Evolutionary conservation across 1,140 invertebrate species (phyloP).

Genomic region (Olivierus martensii): DNA sequence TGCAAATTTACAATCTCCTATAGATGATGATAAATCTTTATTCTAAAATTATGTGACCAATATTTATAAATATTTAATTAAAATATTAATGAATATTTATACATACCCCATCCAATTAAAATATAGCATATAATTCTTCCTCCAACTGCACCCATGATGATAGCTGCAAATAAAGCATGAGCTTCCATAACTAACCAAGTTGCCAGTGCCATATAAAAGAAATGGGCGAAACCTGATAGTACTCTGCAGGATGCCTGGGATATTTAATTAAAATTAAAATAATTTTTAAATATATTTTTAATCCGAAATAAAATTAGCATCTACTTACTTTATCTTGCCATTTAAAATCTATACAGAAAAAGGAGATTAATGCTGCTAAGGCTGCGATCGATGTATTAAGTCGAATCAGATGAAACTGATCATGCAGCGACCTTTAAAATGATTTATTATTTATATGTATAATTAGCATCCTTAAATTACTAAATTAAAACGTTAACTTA

Average conservation of each 20-base stretch:
- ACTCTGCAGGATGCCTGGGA: conserved; percentile 21
- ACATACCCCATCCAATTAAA: conserved; percentile 23
- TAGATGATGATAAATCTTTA: neutral
- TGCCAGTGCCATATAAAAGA: conserved; percentile 22
- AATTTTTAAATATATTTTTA: neutral
- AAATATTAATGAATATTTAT: neutral
- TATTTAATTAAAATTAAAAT: neutral
- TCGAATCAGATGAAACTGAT: conserved; percentile 26
- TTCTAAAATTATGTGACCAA: neutral
- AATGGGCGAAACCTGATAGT: conserved; percentile 23
- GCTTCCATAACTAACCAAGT: conserved; percentile 22
- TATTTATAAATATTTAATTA: neutral
- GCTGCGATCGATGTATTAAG: conserved; percentile 21
- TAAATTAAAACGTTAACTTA: neutral
- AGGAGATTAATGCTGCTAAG: conserved; percentile 17
- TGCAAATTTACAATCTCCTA: neutral
- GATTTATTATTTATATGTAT: too few relatives aligned
- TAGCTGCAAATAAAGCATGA: conserved; percentile 23
- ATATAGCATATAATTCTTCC: conserved; percentile 22
- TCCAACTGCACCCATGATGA: conserved; percentile 24
- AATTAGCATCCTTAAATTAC: too few relatives aligned
- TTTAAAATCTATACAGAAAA: conserved; percentile 22
- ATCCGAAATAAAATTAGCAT: neutral
- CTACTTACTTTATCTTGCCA: neutral
- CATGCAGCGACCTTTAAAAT: conserved; percentile 20